A percentile compares a stretch with the other conserved stretches of the same genome.
These are phyloP conservation scores for Phoebastria nigripes DNA, from an alignment of 2,797 vertebrate genomes.

Conservation along the genomic window DNA sequence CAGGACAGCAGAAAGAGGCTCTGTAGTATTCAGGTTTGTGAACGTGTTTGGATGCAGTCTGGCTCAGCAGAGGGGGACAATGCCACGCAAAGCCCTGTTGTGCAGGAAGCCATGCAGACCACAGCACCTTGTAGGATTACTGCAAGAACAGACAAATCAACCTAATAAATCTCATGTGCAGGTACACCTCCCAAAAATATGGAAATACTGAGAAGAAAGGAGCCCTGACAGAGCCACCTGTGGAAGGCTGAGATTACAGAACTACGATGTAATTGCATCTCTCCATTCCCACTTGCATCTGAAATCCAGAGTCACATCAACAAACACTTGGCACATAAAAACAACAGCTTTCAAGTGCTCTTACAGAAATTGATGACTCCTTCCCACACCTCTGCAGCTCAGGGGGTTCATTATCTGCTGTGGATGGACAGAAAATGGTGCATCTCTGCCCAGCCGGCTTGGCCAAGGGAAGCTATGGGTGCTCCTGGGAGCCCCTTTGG, in stretches of 20 bases:
- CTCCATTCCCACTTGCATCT: background rate
- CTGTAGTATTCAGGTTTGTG: background rate
- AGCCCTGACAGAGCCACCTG: background rate
- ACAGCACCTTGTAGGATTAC: background rate
- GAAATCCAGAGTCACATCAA: slow-evolving; percentile 9
- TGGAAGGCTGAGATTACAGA: background rate
- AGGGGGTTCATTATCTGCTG: background rate
- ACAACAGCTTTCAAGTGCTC: background rate
- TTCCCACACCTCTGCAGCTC: background rate
- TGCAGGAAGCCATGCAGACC: background rate
- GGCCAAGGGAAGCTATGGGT: background rate
- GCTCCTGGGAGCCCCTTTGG: background rate
- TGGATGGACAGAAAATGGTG: background rate
- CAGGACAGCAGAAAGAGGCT: background rate
- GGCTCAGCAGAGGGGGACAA: background rate
- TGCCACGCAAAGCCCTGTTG: background rate
- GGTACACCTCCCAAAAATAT: background rate
- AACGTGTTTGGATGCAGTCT: background rate
- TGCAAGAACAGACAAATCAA: background rate
- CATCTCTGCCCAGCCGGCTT: background rate
- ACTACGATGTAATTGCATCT: background rate
- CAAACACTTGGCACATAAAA: background rate
- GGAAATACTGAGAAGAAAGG: background rate
- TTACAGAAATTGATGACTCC: background rate
- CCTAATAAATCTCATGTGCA: background rate